Evolutionary conservation across 1,140 invertebrate genomes (phyloP).

Genomic region (Dendroctonus ponderosae): DNA sequence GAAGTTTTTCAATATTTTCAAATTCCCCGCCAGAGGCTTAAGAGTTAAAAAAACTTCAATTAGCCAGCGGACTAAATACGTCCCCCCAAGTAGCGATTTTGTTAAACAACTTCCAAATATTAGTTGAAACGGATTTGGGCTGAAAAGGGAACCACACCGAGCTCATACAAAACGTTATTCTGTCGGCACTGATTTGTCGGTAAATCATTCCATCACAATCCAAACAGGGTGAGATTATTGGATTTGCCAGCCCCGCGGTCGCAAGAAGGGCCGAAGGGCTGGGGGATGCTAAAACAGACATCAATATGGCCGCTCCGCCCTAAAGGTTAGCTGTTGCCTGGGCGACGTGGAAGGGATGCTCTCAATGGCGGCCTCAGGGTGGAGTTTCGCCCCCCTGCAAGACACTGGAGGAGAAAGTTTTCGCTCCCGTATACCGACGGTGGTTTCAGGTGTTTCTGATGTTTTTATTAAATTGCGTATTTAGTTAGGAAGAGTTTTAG

Average conservation of each 20-base stretch:
- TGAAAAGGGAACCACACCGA: constrained; percentile 4
- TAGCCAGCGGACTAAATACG: too few species aligned
- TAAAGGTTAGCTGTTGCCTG: constrained; percentile 41
- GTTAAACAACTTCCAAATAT: background rate
- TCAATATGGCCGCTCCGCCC: constrained; percentile 42
- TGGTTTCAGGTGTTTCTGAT: constrained; percentile 37
- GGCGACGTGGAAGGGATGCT: constrained; percentile 34
- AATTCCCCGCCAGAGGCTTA: background rate
- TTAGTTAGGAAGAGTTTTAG: constrained; percentile 35
- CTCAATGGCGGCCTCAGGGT: constrained; percentile 32
- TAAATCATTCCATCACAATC: constrained; percentile 46
- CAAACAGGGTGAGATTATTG: constrained; percentile 46
- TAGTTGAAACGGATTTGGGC: background rate
- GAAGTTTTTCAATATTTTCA: constrained; percentile 2
- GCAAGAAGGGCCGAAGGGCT: constrained; percentile 20
- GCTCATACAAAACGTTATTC: constrained; percentile 34
- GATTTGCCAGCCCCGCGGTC: constrained; percentile 35
- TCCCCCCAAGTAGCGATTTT: too few species aligned
- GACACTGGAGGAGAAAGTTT: constrained; percentile 18
- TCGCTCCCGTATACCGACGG: constrained; percentile 31
- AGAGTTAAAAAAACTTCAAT: background rate
- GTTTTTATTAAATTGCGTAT: constrained; percentile 36
- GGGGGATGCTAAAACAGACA: constrained; percentile 33
- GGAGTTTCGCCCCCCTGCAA: constrained; percentile 24
- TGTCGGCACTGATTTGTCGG: constrained; percentile 42